Evolutionary conservation across 2,888 invertebrate species (phyloP), one percentile per base, ranked within the genome.

Genomic region (Capitulum mitella): DNA sequence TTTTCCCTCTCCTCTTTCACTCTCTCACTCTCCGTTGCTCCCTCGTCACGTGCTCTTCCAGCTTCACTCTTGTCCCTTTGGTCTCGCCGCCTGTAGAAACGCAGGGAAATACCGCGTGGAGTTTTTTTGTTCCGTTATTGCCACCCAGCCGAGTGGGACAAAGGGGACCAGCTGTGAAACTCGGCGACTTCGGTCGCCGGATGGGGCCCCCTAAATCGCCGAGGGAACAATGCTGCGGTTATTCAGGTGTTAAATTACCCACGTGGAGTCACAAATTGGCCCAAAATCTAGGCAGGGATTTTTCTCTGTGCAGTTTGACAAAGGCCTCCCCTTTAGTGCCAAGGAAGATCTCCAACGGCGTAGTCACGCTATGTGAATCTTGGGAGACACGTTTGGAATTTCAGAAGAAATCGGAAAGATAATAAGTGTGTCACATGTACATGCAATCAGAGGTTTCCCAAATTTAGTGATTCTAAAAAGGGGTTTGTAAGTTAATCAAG

Each of bases 181-280:
- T 29, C 29, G 32, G 29, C 19, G 34, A 29, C 32, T 1, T 34
- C 2, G 34, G 34, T 14, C 19, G 19, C 34, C 34, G 29, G 2
- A 32, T 3, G 64, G 64, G 19, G 26, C 34, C 34, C 22, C 51
- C 22, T 34, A 3, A 34, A 32, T 32, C 34, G 64, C 16, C 34
- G 16, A 12, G 58, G 19, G 19, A 34, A 16, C 64, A 32, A 29
- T 64, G 2, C 34, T 64, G 64, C 19, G 64, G 64, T 34, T 29
- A 34, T 64, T 34, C 64, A 64, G 34, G 34, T 64, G 64, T 64
- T 64, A 34, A 64, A 64, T 34, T 32, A 34, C 64, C 64, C 34
- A 32, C 19, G 19, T 64, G 64, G 14, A 19, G 64, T 34, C 64
- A 64, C 64, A 64, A 34, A 64, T 64, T 29, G 32, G 32, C 34